Conservation (phyloP, 2,797 vertebrate species). For the Scyliorhinus canicula region DNA sequence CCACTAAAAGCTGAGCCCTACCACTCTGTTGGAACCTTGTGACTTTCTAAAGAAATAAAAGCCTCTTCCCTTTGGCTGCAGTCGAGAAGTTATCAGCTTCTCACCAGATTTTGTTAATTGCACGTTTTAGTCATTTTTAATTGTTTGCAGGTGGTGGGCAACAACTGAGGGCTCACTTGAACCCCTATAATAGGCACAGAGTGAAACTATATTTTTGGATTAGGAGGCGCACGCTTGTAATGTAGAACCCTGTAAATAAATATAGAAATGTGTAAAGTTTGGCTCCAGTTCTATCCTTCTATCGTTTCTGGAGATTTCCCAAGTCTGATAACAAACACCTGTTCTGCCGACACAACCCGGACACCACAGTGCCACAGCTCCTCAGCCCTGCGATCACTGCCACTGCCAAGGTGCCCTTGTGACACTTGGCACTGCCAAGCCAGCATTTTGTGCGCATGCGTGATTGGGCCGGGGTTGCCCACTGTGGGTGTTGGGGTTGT, state of each 20-base stretch:
- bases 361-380: neutral
- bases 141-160: neutral
- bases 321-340: neutral
- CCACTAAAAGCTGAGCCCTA: neutral
- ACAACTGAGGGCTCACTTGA: neutral
- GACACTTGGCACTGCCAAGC: too few relatives aligned
- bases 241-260: neutral
- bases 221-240: neutral
- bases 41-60: neutral
- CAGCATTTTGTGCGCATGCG: too few relatives aligned
- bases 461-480: too few relatives aligned
- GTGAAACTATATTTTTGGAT: neutral
- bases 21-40: neutral
- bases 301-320: neutral
- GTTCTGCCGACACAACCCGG: neutral
- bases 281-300: neutral
- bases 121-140: neutral
- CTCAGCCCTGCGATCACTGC: too few relatives aligned
- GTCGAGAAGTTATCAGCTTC: neutral
- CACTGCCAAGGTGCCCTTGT: too few relatives aligned
- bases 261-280: neutral
- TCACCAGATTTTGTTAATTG: neutral
- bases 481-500: too few relatives aligned
- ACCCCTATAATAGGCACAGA: neutral
- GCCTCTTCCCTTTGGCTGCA: neutral